Conservation (phyloP, 2,888 invertebrate genomes). For the Capitulum mitella region DNA sequence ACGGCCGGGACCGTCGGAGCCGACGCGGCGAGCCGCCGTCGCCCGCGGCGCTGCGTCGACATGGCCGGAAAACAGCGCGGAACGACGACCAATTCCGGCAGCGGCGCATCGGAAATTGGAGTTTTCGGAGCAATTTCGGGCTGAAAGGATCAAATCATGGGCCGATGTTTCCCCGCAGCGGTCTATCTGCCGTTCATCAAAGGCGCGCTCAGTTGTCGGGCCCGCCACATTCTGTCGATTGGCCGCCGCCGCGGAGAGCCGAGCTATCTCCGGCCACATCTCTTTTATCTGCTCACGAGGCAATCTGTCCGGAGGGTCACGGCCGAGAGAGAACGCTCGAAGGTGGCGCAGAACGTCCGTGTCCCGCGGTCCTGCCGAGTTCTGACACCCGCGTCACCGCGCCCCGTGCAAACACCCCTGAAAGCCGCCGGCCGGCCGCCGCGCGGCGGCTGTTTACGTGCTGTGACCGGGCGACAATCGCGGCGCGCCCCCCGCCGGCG, state of each 20-base stretch:
- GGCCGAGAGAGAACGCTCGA: no score
- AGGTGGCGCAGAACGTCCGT: no score
- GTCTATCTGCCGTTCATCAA: conserved; percentile 13
- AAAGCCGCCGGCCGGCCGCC: no score
- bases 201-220: neutral
- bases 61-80: neutral
- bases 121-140: neutral
- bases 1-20: neutral
- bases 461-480: no score
- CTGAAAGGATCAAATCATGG: neutral
- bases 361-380: no score
- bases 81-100: conserved; percentile 12
- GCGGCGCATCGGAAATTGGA: neutral
- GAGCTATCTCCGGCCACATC: neutral
- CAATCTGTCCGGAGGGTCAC: no score
- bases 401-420: no score
- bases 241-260: neutral
- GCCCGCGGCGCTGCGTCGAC: neutral
- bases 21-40: neutral
- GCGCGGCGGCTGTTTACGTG: no score
- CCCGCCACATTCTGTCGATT: neutral
- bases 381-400: no score
- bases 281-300: neutral
- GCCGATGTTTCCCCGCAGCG: neutral
- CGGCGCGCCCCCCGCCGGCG: no score